These are phyloP conservation scores for Centroberyx gerrardi DNA, from an alignment of 2,797 vertebrate genomes.

Conservation along the genomic window DNA sequence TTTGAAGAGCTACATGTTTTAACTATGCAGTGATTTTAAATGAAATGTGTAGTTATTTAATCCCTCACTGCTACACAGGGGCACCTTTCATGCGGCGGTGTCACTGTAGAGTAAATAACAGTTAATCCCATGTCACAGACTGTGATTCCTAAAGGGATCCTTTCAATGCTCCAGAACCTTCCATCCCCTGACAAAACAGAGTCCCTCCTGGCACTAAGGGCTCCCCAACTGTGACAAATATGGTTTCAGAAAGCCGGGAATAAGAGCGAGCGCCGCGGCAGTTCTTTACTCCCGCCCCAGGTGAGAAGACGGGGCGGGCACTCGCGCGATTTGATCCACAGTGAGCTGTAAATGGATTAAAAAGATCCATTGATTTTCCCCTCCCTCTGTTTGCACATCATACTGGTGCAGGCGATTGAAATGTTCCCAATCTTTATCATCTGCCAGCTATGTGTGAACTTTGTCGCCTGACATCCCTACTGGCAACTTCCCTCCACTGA, in stretches of 20 bases:
- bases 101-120: slow-evolving; percentile 73
- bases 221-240: slow-evolving; percentile 77
- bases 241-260: slow-evolving; percentile 72
- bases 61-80: slow-evolving; percentile 57
- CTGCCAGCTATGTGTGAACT: slow-evolving; percentile 64
- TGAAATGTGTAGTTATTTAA: slow-evolving; percentile 72
- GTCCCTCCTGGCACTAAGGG: slow-evolving; percentile 61
- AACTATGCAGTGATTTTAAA: slow-evolving; percentile 63
- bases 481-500: slow-evolving; percentile 29
- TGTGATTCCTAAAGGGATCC: slow-evolving; percentile 73
- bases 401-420: slow-evolving; percentile 76
- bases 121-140: slow-evolving; percentile 83
- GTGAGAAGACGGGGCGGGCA: slow-evolving; percentile 66
- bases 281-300: slow-evolving; percentile 73
- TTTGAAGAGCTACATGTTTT: slow-evolving; percentile 43
- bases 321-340: slow-evolving; percentile 76
- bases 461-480: slow-evolving; percentile 35
- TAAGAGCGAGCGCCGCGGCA: slow-evolving; percentile 65
- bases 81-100: slow-evolving; percentile 66
- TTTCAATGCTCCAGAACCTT: slow-evolving; percentile 62
- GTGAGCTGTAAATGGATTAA: slow-evolving; percentile 78
- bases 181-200: slow-evolving; percentile 65
- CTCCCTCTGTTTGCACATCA: slow-evolving; percentile 56
- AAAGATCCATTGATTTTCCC: slow-evolving; percentile 74
- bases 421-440: slow-evolving; percentile 70